phyloP scores from a whole-genome alignment of 2,797 vertebrate genomes.

The Atherinosoma microstoma region DNA sequence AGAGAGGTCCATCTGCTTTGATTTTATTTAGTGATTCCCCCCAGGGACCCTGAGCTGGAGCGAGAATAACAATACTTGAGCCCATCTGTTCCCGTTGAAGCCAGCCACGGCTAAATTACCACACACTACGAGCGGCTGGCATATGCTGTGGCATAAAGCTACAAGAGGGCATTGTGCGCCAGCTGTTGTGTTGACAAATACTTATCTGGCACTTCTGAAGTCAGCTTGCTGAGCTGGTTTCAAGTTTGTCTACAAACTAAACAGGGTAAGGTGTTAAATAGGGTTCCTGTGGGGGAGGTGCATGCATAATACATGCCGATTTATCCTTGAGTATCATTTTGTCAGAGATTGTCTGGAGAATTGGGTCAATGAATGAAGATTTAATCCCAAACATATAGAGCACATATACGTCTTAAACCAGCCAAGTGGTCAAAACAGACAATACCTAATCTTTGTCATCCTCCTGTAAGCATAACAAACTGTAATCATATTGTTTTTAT shows the following conservation, averaged over 20 bases:
- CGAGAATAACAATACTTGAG: constrained; percentile 95
- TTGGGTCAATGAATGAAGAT: constrained; percentile 66
- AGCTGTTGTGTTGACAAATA: constrained; percentile 97
- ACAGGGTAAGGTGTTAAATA: constrained; percentile 63
- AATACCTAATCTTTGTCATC: constrained; percentile 60
- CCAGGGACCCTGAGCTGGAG: constrained; percentile 90
- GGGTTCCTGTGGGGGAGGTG: constrained; percentile 53
- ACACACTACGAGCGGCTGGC: constrained; percentile 92
- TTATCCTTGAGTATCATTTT: constrained; percentile 68
- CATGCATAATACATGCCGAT: constrained; percentile 65
- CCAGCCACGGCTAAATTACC: constrained; percentile 95
- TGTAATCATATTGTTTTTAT: constrained; percentile 63
- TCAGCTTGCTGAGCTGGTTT: constrained; percentile 88
- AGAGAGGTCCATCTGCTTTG: constrained; percentile 96
- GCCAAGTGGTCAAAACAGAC: constrained; percentile 61
- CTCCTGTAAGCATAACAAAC: constrained; percentile 43
- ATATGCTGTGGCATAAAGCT: constrained; percentile 98
- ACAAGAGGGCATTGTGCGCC: constrained; percentile 94
- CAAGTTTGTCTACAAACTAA: constrained; percentile 84
- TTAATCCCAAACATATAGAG: constrained; percentile 73
- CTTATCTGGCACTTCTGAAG: constrained; percentile 94
- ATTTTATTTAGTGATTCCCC: constrained; percentile 96
- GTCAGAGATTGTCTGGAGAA: constrained; percentile 65
- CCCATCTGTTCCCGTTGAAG: constrained; percentile 94
- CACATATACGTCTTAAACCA: constrained; percentile 49